Percentiles rank a stretch among this genome's conserved stretches.
phyloP scores from a whole-genome alignment of 2,113 vertebrate species.

The Fulica atra region DNA sequence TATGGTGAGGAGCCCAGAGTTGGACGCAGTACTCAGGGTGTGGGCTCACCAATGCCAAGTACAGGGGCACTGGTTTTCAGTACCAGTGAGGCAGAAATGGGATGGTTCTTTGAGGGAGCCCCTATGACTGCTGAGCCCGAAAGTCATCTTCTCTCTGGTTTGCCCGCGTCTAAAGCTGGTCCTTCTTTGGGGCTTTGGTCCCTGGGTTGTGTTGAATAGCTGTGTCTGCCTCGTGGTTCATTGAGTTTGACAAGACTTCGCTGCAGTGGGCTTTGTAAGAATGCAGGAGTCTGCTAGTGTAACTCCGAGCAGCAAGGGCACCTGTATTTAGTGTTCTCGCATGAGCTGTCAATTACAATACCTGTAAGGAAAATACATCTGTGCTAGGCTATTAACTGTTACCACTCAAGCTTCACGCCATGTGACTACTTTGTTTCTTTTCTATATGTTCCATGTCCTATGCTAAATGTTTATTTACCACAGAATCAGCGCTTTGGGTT shows the following conservation, averaged over 20 bases:
- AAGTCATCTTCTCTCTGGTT: neutral
- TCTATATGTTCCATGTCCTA: neutral
- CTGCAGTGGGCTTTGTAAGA: neutral
- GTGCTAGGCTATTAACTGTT: neutral
- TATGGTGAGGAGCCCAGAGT: no score
- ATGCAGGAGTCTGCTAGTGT: neutral
- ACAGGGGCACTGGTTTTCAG: neutral
- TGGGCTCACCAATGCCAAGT: no score
- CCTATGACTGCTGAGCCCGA: neutral
- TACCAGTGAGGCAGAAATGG: neutral
- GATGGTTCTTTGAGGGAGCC: neutral
- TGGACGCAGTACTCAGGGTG: no score
- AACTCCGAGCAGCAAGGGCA: neutral
- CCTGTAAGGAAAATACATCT: neutral
- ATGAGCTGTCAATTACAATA: neutral
- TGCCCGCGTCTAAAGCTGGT: neutral
- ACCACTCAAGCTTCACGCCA: neutral
- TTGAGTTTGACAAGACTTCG: neutral
- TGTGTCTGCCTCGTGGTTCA: neutral
- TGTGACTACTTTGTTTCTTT: neutral
- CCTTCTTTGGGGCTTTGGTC: neutral
- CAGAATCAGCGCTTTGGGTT: no score
- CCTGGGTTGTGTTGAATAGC: rapidly evolving
- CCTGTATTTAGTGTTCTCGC: neutral
- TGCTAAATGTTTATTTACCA: neutral